Base-by-base conservation (phyloP, 2,888 invertebrate species). In the Drosophila birchii region DNA sequence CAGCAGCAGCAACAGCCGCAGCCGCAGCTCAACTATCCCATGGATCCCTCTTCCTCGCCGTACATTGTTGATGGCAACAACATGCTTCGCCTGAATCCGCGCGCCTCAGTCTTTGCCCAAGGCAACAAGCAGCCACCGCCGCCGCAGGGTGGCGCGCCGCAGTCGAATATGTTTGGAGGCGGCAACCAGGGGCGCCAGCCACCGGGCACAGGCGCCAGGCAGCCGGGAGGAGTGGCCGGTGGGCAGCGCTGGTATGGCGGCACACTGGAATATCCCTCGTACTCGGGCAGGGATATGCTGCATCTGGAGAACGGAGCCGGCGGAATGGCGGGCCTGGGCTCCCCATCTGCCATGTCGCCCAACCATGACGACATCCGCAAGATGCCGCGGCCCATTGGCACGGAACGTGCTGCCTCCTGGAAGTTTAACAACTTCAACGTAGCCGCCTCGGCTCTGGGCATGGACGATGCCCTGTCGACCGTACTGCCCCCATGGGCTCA, bases 361-460 rank as follows among this genome's bases (percentile, higher is more conserved):
- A 93, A 92, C 68, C 92, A 92, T 79, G 93, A 93, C 69, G 93
- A 93, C 81, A 89, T 91, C 78, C 90, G 93, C 38, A 92, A 93
- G 86, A 92, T 93, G 81, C 95, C 95, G 60, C 90, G 96, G 6
- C 97, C 97, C 57, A 97, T 97, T 91, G 97, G 97, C 78, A 97
- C 96, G 0, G 97, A 97, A 93, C 94, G 97, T 85, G 85, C 92
- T 29, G 92, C 92, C 18, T 92, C 92, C 55, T 92, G 92, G 92
- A 92, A 92, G 67, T 92, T 90, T 68, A 91, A 91, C 60, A 91
- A 91, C 76, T 92, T 91, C 67, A 91, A 88, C 66, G 89, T 90
- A 69, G 81, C 45, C 54, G 74, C 58, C 56, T 80, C 69, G 56
- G 75, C 44, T 4, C 75, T 91, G 3, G 66, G 78, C 59, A 81